Evolutionary conservation across 2,113 vertebrate species (phyloP), one percentile per base, ranked within the genome.

Genomic region (Petroica traversi): DNA sequence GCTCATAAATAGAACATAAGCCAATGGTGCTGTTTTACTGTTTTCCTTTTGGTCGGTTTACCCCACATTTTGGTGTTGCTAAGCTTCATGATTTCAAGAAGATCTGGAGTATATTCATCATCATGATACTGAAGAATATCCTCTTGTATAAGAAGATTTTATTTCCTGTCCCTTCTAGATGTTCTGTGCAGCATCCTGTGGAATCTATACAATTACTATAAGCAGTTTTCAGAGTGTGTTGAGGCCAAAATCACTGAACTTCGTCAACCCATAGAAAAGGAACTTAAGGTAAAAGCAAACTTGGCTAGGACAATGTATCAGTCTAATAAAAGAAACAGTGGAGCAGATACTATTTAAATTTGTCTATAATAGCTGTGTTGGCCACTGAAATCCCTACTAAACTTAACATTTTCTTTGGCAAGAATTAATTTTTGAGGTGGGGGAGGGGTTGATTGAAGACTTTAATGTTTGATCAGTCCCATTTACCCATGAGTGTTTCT

Each of bases 131-230:
- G 38, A 71, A 92, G 15, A 79, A 43, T 40, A n/a, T 29, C 5
- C 8, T 59, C 9, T 66, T 85, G 59, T 77, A 46, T 78, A 88
- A 84, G 19, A 36, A 90, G 17, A 8, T 73, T 4, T 79, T 79
- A 7, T 63, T 93, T 14, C 94, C 26, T 85, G 20, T 96, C n/a
- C 28, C 14, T 97, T 95, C 18, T 95, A 99, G 99, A 98, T 19
- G 26, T 97, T n/a, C 89, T 99, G 61, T 98, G 98, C 97, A 98
- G 98, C 95, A 97, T 99, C 71, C 96, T 99, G 15, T 99, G 99
- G 99, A 99, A 99, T 93, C 97, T 99, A 13, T 97, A 99, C 96
- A 98, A 98, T 95, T 99, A 99, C 89, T 99, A 99, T 92, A 98
- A 98, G 55, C 99, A 99, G 84, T 99, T 99, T 97, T 98, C 98